A percentile compares a stretch with the other conserved stretches of the same genome.
Conservation (phyloP, 2,113 vertebrate genomes). For the Macquaria ambigua region DNA sequence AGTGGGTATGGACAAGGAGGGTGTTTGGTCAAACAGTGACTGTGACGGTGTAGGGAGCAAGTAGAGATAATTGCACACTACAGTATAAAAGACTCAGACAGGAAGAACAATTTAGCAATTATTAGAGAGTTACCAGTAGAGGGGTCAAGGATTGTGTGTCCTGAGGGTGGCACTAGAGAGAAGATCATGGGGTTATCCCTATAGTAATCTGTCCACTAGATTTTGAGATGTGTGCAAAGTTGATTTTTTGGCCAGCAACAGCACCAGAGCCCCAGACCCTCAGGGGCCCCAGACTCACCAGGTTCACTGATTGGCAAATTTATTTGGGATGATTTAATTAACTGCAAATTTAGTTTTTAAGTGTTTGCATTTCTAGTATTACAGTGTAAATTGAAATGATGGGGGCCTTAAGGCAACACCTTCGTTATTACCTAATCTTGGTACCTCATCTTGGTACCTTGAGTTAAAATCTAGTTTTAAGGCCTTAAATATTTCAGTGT, state of each 20-base stretch:
- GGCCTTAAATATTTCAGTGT: neutral
- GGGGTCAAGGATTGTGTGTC: neutral
- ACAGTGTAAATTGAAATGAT: neutral
- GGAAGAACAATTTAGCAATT: neutral
- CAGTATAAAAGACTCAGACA: neutral
- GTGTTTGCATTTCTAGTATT: neutral
- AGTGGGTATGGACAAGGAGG: no score
- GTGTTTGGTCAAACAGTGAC: neutral
- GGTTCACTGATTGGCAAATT: neutral
- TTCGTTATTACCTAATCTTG: no score
- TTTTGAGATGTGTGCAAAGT: neutral
- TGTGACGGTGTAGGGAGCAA: neutral
- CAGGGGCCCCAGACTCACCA: no score
- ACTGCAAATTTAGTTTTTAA: neutral
- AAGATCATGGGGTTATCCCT: neutral
- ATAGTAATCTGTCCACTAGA: neutral
- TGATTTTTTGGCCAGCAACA: neutral
- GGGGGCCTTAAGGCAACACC: neutral
- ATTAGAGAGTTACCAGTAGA: neutral
- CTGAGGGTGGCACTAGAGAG: no score
- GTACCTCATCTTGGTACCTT: neutral
- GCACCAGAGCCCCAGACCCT: neutral
- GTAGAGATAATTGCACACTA: neutral
- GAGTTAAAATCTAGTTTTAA: neutral
- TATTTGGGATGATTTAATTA: neutral